These are phyloP conservation scores for Nylanderia fulva DNA, from an alignment of 1,140 invertebrate species.

Conservation along the genomic window DNA sequence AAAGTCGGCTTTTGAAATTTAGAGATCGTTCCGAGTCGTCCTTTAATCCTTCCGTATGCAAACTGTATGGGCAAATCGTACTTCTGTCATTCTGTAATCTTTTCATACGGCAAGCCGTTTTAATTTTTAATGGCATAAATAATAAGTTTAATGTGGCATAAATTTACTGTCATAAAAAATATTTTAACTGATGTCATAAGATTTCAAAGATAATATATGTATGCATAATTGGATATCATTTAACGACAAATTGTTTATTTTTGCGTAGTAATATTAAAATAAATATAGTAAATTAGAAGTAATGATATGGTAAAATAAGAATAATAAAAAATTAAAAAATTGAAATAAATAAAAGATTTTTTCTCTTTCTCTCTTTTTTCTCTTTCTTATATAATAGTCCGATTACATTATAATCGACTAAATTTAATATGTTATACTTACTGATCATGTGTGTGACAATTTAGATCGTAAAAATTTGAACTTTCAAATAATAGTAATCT, in stretches of 20 bases:
- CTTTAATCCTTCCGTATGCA: slow-evolving; percentile 28
- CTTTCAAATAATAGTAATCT: slow-evolving; percentile 34
- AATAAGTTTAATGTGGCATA: not conserved
- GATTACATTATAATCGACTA: not conserved
- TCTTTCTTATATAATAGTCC: no score
- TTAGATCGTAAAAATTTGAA: slow-evolving; percentile 25
- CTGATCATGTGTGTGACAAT: not conserved
- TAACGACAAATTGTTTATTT: not conserved
- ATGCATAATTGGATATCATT: not conserved
- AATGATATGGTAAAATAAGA: not conserved
- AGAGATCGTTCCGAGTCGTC: slow-evolving; percentile 62
- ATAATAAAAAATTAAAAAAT: no score
- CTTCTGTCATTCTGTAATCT: no score
- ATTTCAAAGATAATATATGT: not conserved
- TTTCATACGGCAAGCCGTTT: no score
- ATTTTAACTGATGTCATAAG: not conserved
- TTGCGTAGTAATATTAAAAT: no score
- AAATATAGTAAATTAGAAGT: no score
- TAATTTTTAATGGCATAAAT: no score
- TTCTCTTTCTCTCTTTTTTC: no score
- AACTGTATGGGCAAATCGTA: no score
- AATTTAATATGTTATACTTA: slow-evolving; percentile 45
- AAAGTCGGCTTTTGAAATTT: slow-evolving; percentile 67
- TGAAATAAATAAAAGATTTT: not conserved
- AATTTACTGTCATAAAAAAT: not conserved